phyloP scores from a whole-genome alignment of 2,888 invertebrate species.

The Pollenia labialis region DNA sequence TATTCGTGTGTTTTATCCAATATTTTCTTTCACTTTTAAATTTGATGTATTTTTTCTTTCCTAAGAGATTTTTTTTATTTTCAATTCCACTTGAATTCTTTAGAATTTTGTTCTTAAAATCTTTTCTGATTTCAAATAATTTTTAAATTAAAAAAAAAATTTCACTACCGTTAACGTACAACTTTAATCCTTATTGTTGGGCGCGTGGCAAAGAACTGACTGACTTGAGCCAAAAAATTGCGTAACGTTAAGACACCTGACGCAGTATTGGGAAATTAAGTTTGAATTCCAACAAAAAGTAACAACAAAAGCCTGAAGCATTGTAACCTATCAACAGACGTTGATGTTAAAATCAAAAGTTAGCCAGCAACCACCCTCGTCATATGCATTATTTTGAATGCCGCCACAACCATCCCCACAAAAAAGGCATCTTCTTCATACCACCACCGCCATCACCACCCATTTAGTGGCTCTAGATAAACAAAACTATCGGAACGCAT shows the following conservation, averaged over 20 bases:
- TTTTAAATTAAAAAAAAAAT: not conserved
- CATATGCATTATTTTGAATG: not conserved
- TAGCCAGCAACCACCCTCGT: slow-evolving; percentile 62
- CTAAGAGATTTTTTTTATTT: not conserved
- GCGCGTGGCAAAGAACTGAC: slow-evolving; percentile 79
- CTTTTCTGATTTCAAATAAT: not conserved
- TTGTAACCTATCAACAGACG: slow-evolving; percentile 74
- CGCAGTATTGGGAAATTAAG: slow-evolving; percentile 78
- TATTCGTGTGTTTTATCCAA: slow-evolving; percentile 4
- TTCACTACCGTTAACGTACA: slow-evolving; percentile 62
- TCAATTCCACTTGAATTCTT: slow-evolving; percentile 2
- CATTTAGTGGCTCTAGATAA: slow-evolving; percentile 62
- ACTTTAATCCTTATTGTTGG: slow-evolving; percentile 77
- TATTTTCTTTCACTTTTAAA: slow-evolving; percentile 30
- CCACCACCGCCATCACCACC: slow-evolving; percentile 20
- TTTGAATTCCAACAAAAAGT: slow-evolving; percentile 75
- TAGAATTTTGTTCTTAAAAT: slow-evolving; percentile 13
- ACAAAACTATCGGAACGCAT: slow-evolving; percentile 71
- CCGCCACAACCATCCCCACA: slow-evolving; percentile 34
- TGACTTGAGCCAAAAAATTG: slow-evolving; percentile 62
- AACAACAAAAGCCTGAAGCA: slow-evolving; percentile 50
- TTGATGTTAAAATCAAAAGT: slow-evolving; percentile 73
- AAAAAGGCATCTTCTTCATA: not conserved
- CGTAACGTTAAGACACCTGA: slow-evolving; percentile 80
- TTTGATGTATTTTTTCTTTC: not conserved